Evolutionary conservation across 37 sponge, comb jelly and placozoan genomes (phyloP), one percentile per base, ranked within the genome.

Genomic region (Beroe ovata): DNA sequence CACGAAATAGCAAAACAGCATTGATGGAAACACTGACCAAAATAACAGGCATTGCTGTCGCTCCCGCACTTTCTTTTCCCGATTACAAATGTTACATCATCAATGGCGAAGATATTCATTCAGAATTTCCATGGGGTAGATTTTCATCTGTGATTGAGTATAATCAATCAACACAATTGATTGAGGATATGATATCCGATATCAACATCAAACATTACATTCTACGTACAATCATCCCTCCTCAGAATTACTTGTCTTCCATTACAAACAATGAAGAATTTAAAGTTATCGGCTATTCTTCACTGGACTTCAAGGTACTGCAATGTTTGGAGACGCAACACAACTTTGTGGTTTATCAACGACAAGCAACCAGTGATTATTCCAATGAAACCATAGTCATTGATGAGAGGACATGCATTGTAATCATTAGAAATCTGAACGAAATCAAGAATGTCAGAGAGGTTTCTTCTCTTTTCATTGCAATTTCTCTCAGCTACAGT

Each of bases 141-240:
- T 66, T 66, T 66, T 26, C 33, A 3, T 29, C 69, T 34, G 30
- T 66, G 29, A 66, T 66, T 66, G 69, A 66, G 69, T 66, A 66
- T 37, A 66, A 66, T 32, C 32, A 66, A 30, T 34, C 69, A 66
- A 19, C 69, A 66, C 18, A 25, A 66, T 4, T 25, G 11, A 34
- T 32, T 29, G 30, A 66, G 34, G 36, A 30, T 3, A 33, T 29
- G 36, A 33, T 66, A 14, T 66, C 36, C 14, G 30, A 66, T 8
- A 30, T 25, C 69, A 66, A 66, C 18, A 30, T 30, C 3, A 26
- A 66, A 66, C 69, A 66, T 66, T 66, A 66, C 36, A 66, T 66
- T 30, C 33, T 66, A 8, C 29, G 34, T 11, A 66, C 69, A 32
- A 18, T 66, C 2, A 25, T 66, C 30, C 69, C 69, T 6, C 36